phyloP scores from a whole-genome alignment of 2,797 vertebrate species.

The Moxostoma hubbsi region DNA sequence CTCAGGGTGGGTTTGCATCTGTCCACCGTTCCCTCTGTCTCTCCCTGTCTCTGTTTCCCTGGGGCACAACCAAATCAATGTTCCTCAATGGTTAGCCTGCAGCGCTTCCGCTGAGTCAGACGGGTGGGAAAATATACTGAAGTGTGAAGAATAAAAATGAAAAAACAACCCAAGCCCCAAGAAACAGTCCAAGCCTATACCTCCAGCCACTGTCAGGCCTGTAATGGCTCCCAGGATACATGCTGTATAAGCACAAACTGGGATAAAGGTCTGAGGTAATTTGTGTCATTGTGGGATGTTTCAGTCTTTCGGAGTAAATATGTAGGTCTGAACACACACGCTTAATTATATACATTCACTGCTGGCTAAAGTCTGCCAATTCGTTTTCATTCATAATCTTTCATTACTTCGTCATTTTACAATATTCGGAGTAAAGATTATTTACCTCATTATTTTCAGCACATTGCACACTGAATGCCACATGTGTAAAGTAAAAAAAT shows the following conservation, averaged over 20 bases:
- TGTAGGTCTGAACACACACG: not conserved
- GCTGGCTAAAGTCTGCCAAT: not conserved
- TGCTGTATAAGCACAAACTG: constrained; percentile 47
- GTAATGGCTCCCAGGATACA: constrained; percentile 29
- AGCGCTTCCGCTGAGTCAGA: constrained; percentile 75
- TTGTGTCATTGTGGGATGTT: constrained; percentile 45
- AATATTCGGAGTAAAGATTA: constrained; percentile 54
- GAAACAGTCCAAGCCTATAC: constrained; percentile 62
- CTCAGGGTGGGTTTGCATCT: constrained; percentile 27
- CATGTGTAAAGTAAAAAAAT: too few species aligned
- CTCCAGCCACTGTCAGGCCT: constrained; percentile 30
- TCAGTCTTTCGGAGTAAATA: constrained; percentile 36
- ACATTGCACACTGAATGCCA: too few species aligned
- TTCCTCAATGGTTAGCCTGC: constrained; percentile 66
- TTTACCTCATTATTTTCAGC: constrained; percentile 37
- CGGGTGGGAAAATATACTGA: constrained; percentile 67
- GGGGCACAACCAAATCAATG: constrained; percentile 66
- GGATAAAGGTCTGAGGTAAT: constrained; percentile 51
- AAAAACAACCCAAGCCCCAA: not conserved
- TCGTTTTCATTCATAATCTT: constrained; percentile 48
- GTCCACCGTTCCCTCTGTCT: constrained; percentile 40
- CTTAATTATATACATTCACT: too few species aligned
- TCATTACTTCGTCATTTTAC: constrained; percentile 55
- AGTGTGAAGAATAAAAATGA: constrained; percentile 64
- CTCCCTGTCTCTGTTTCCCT: constrained; percentile 26